A percentile compares a stretch with the other conserved stretches of the same genome.
phyloP scores from a whole-genome alignment of 2,888 invertebrate species.

The Calephelis perditalis region DNA sequence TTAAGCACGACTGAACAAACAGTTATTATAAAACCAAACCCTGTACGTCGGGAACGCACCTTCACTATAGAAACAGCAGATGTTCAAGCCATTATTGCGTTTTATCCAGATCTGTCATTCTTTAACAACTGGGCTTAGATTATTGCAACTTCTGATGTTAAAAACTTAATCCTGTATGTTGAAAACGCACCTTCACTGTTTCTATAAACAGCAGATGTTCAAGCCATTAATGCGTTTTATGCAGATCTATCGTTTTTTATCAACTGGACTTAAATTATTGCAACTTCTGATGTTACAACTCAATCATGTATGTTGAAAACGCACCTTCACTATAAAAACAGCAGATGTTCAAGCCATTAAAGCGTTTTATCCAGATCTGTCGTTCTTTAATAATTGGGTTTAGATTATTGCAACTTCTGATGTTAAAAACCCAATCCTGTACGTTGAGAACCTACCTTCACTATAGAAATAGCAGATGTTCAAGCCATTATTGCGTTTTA shows the following conservation, averaged over 20 bases:
- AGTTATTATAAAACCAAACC: background rate
- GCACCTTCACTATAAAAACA: background rate
- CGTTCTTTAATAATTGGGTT: too few species aligned
- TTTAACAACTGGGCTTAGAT: too few species aligned
- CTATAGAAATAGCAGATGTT: conserved; percentile 1
- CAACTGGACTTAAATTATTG: too few species aligned
- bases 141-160: too few species aligned
- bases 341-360: conserved; percentile 4
- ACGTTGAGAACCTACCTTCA: background rate
- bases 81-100: background rate
- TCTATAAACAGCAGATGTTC: conserved; percentile 1
- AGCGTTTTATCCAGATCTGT: too few species aligned
- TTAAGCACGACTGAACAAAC: conserved; percentile 2
- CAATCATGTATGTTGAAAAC: background rate
- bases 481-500: background rate
- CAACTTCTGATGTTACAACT: too few species aligned
- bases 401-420: too few species aligned
- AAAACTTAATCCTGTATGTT: background rate
- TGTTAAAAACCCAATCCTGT: background rate
- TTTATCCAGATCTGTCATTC: too few species aligned
- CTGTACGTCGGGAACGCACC: background rate
- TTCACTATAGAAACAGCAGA: conserved; percentile 2
- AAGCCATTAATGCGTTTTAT: background rate
- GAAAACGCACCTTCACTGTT: background rate
- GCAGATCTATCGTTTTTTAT: too few species aligned